Percentiles rank a stretch among this genome's conserved stretches.
phyloP scores from a whole-genome alignment of 2,888 invertebrate genomes.

The Drosophila paranaensis region DNA sequence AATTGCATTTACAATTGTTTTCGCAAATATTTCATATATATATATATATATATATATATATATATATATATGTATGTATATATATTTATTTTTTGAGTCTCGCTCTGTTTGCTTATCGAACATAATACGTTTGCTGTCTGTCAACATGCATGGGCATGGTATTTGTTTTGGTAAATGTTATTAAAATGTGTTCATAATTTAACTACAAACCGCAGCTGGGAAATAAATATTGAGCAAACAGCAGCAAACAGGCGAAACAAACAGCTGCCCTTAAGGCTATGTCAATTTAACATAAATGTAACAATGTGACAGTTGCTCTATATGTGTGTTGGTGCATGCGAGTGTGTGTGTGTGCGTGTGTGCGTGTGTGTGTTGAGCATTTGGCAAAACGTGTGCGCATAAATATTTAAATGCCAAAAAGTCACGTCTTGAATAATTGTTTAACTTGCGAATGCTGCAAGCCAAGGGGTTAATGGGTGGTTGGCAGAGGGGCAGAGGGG shows the following conservation, averaged over 20 bases:
- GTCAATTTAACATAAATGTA: conserved; percentile 45
- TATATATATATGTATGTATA: no score
- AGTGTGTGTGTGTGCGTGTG: conserved; percentile 15
- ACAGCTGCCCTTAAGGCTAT: conserved; percentile 26
- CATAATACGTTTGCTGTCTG: conserved; percentile 1
- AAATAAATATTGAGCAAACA: conserved; percentile 12
- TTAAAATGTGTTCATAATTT: conserved; percentile 28
- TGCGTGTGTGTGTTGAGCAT: conserved; percentile 25
- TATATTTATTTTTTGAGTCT: neutral
- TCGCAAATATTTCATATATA: neutral
- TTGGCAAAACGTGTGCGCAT: conserved; percentile 67
- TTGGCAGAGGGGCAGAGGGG: neutral
- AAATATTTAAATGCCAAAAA: conserved; percentile 79
- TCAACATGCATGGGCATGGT: neutral
- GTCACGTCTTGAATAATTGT: conserved; percentile 79
- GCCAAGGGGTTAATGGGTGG: conserved; percentile 29
- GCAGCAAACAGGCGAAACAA: conserved; percentile 31
- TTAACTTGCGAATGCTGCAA: conserved; percentile 54
- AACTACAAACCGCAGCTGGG: conserved; percentile 31
- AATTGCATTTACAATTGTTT: conserved; percentile 2
- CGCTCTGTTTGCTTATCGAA: conserved; percentile 7
- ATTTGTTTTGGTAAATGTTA: conserved; percentile 7
- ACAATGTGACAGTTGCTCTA: conserved; percentile 44
- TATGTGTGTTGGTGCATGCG: conserved; percentile 6
- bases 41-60: no score